These are phyloP conservation scores for Phacellophora camtschatica DNA, from an alignment of 30 jellyfish, hydroid and myxozoan species.

Conservation along the genomic window DNA sequence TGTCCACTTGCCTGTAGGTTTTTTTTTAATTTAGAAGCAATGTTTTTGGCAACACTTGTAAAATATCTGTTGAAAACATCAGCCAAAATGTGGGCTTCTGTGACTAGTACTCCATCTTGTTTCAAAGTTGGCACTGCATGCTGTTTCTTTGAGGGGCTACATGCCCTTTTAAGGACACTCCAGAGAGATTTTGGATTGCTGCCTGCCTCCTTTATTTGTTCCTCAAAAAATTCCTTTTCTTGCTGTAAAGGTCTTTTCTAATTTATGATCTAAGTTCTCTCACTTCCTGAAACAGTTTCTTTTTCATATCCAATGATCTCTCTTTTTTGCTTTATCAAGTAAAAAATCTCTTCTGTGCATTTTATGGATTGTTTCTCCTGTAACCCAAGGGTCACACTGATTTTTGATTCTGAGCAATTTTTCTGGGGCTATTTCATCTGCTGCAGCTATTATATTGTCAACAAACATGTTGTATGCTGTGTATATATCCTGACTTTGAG, in stretches of 20 bases:
- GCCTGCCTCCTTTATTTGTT: conserved; percentile 27
- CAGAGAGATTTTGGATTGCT: conserved; percentile 4
- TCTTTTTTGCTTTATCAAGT: background rate
- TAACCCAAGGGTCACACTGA: conserved; percentile 33
- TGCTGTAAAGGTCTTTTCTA: conserved; percentile 45
- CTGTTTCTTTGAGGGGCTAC: conserved; percentile 33
- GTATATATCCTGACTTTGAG: background rate
- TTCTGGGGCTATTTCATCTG: conserved; percentile 29
- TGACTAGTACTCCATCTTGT: conserved; percentile 37
- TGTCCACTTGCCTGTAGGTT: conserved; percentile 36
- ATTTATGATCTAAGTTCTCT: conserved; percentile 30
- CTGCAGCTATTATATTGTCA: conserved; percentile 25
- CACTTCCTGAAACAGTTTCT: conserved; percentile 27
- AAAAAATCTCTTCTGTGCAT: conserved; percentile 24
- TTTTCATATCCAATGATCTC: conserved; percentile 26
- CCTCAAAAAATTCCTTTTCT: conserved; percentile 49
- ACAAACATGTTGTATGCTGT: conserved; percentile 30
- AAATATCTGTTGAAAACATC: conserved; percentile 26
- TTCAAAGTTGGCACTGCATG: conserved; percentile 46
- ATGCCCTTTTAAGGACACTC: conserved; percentile 43
- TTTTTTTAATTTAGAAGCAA: conserved; percentile 13
- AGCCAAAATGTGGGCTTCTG: conserved; percentile 44
- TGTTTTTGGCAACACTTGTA: conserved; percentile 34
- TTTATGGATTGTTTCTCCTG: conserved; percentile 32
- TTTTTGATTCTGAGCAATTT: conserved; percentile 14